Evolutionary conservation across 2,113 vertebrate genomes (phyloP), one percentile per base, ranked within the genome.

Genomic region (Misgurnus mizolepis): DNA sequence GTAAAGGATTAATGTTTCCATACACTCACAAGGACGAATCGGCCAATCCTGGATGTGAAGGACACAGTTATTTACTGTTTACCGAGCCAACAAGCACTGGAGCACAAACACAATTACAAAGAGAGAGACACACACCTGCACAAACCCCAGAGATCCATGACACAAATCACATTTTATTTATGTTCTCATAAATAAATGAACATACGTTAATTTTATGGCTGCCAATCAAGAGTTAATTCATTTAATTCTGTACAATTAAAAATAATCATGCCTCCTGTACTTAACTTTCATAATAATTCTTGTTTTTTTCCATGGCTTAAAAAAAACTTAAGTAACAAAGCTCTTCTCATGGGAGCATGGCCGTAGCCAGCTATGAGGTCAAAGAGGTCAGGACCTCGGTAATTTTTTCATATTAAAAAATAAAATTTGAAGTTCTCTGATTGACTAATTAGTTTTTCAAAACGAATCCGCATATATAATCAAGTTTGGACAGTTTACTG

Each of bases 41-140:
- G 62, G 69, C 74, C 72, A 84, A 61, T 84, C 80, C 47, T 58
- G 7, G 39, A 27, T 61, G 58, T 81, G 78, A 83, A 84, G 78
- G 74, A 82, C 68, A 56, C 10, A 14, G 34, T 55, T 76, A 53
- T 77, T 68, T n/a, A 43, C 58, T 70, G 65, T 81, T 84, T 81
- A 75, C 64, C 56, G 17, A 45, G 71, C 17, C 34, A 58, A 74
- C 78, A 73, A 75, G 41, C 60, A 69, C 27, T 27, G 58, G 34
- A 69, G 53, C 43, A 55, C 69, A 78, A 83, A 85, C 56, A 9
- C 7, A 62, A 55, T 75, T 61, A 81, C 27, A 17, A 53, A 43
- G 61, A 72, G 17, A 10, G 5, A 50, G 39, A 40, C 5, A 5
- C 60, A 41, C 18, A 68, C 60, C 39, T 27, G 49, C 43, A 67